Conservation (phyloP, 2,113 vertebrate genomes). For the Cebus imitator region DNA sequence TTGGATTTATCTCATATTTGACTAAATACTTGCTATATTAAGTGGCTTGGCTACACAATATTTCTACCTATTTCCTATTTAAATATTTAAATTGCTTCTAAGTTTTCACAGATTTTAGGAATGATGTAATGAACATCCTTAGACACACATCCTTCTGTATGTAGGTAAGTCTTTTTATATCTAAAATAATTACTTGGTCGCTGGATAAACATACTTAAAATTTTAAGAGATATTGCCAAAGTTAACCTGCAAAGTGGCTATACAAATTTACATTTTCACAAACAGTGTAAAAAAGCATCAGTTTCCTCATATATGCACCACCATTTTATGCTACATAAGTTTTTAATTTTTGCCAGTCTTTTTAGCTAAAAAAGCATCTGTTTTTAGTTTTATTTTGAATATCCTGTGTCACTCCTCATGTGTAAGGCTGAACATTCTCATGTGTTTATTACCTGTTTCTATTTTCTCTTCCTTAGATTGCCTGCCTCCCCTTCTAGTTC, state of each 20-base stretch:
- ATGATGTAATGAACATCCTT: background rate
- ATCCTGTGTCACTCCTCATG: background rate
- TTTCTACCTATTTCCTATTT: background rate
- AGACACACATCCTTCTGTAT: background rate
- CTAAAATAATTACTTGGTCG: background rate
- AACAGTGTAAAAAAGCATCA: background rate
- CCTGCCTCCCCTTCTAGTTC: background rate
- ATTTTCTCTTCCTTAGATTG: background rate
- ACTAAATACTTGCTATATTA: background rate
- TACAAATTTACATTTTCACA: background rate
- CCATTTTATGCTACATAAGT: background rate
- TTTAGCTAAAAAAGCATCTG: background rate
- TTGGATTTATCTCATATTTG: background rate
- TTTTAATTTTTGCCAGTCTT: background rate
- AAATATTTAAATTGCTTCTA: background rate
- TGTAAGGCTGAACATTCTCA: background rate
- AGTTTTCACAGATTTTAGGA: conserved; percentile 23
- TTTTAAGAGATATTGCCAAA: background rate
- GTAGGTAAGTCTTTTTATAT: background rate
- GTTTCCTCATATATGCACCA: background rate
- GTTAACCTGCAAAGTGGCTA: background rate
- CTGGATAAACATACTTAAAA: background rate
- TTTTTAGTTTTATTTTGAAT: background rate
- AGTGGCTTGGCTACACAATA: background rate
- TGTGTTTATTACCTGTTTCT: background rate